phyloP scores from a whole-genome alignment of 2,888 invertebrate genomes.

The Zele albiditarsus region DNA sequence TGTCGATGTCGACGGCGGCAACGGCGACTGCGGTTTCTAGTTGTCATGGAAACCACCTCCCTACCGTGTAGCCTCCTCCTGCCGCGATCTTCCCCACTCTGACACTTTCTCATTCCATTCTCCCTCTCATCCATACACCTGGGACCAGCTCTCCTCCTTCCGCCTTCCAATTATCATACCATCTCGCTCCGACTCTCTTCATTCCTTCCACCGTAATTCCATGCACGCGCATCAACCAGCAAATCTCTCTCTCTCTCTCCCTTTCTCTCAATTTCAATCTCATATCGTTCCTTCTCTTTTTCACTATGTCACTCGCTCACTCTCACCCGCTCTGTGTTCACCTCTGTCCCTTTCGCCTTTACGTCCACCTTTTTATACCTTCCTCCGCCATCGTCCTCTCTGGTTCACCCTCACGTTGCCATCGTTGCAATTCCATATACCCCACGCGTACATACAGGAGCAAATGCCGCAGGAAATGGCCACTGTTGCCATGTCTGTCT shows the following conservation, averaged over 20 bases:
- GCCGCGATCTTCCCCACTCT: conserved; percentile 35
- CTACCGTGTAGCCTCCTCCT: conserved; percentile 44
- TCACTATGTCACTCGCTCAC: background rate
- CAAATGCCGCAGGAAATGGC: conserved; percentile 55
- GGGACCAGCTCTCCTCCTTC: conserved; percentile 54
- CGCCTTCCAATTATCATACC: conserved; percentile 60
- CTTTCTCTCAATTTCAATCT: conserved; percentile 26
- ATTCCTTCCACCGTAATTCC: conserved; percentile 3
- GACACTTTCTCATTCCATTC: conserved; percentile 44
- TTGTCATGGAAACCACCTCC: conserved; percentile 70
- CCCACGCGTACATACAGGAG: conserved; percentile 29
- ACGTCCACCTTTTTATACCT: conserved; percentile 10
- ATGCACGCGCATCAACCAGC: conserved; percentile 15
- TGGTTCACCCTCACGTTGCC: conserved; percentile 46
- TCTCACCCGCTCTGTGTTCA: too few relatives aligned
- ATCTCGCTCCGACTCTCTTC: conserved; percentile 51
- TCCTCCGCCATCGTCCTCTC: conserved; percentile 41
- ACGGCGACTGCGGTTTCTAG: conserved; percentile 68
- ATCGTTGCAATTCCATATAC: conserved; percentile 30
- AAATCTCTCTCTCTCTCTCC: conserved; percentile 25
- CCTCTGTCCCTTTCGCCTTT: background rate
- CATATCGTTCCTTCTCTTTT: conserved; percentile 31
- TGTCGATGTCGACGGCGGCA: conserved; percentile 63
- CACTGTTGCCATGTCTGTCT: conserved; percentile 64
- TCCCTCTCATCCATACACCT: conserved; percentile 42